A percentile compares a stretch with the other conserved stretches of the same genome.
These are phyloP conservation scores for Selenia dentaria DNA, from an alignment of 2,888 invertebrate species.

Conservation along the genomic window DNA sequence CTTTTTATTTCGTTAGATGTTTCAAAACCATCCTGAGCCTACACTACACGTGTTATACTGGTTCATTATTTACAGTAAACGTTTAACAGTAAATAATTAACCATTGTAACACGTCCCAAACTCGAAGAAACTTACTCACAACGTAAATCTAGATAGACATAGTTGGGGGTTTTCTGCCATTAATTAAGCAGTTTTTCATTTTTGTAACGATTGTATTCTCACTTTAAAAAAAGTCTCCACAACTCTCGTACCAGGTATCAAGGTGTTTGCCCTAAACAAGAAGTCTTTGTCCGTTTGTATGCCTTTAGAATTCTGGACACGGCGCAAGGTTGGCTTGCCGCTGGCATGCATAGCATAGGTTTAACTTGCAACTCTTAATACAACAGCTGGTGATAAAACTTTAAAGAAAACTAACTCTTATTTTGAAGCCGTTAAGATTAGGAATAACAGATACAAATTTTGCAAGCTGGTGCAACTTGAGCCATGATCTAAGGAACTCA, in stretches of 20 bases:
- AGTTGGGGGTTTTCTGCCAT: no score
- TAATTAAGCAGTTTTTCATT: no score
- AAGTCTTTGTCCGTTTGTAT: slow-evolving; percentile 46
- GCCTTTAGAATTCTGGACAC: slow-evolving; percentile 45
- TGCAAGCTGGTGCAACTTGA: slow-evolving; percentile 1
- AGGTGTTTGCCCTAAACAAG: slow-evolving; percentile 41
- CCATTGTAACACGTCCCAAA: no score
- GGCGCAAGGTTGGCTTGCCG: slow-evolving; percentile 39
- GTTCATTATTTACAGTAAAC: no score
- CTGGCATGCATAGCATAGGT: slow-evolving; percentile 23
- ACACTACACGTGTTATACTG: no score
- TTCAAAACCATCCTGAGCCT: no score
- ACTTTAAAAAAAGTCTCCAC: slow-evolving; percentile 6
- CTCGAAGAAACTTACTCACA: no score
- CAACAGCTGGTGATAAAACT: neutral
- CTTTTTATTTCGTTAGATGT: no score
- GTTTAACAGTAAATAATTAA: no score
- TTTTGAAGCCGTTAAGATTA: neutral
- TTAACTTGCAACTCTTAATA: slow-evolving; percentile 5
- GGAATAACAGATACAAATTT: neutral
- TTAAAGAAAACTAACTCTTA: slow-evolving; percentile 8
- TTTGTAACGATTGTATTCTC: no score
- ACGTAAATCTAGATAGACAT: no score
- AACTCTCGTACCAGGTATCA: slow-evolving; percentile 18
- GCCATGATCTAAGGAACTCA: slow-evolving; percentile 22